Conservation (phyloP, 2,113 vertebrate genomes). For the Muntiacus muntjak region DNA sequence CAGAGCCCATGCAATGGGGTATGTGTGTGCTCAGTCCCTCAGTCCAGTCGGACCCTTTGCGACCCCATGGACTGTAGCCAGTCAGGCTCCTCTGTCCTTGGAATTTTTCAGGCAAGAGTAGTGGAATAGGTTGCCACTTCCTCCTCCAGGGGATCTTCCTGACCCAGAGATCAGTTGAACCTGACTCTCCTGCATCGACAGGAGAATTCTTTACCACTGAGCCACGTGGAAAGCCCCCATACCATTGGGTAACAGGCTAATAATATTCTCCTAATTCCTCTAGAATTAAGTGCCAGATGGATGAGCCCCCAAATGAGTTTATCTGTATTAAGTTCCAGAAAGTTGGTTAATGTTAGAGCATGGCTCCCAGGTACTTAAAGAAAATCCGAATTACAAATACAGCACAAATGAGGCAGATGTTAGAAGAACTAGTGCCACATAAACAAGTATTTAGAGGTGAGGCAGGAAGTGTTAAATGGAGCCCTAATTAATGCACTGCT, state of each 20-base stretch:
- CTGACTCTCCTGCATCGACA: not conserved
- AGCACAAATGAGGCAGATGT: not conserved
- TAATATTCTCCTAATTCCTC: not conserved
- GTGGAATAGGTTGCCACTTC: not conserved
- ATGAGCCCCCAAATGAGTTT: not conserved
- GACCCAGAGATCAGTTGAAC: not conserved
- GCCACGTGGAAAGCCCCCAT: not conserved
- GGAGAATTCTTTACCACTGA: not conserved
- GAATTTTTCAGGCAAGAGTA: not conserved
- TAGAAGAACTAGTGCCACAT: not conserved
- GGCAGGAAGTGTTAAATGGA: not conserved
- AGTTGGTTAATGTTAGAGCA: rapidly evolving
- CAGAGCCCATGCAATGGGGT: not conserved
- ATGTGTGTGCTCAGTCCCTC: not conserved
- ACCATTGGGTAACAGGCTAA: rapidly evolving
- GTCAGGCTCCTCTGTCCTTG: not conserved
- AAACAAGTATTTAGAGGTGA: not conserved
- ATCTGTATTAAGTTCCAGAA: not conserved
- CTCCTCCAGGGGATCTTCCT: not conserved
- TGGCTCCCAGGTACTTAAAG: not conserved
- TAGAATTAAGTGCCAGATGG: not conserved
- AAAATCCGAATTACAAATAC: not conserved
- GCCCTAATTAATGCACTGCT: not conserved
- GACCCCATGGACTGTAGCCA: not conserved
- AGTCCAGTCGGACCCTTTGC: not conserved